These are phyloP conservation scores for Hiodon alosoides DNA, from an alignment of 2,113 vertebrate genomes.

Conservation along the genomic window DNA sequence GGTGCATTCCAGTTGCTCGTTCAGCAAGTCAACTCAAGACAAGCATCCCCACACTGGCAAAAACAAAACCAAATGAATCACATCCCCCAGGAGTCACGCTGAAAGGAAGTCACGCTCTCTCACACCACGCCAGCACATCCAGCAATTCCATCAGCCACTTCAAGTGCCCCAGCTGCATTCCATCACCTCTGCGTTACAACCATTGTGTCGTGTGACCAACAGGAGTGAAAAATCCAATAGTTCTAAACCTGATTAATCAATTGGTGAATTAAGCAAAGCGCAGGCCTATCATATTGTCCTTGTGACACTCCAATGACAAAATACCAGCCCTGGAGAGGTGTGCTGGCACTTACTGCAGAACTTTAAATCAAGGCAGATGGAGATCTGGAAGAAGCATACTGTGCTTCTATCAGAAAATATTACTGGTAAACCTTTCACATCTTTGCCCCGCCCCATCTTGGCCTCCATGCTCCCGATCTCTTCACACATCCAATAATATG, in stretches of 20 bases:
- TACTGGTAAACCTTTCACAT: neutral
- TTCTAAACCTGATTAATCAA: no score
- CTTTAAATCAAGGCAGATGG: no score
- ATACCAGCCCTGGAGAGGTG: no score
- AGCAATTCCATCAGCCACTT: slow-evolving; percentile 3
- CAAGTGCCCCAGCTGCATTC: neutral
- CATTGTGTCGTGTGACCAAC: no score
- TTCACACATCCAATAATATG: neutral
- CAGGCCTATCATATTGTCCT: no score
- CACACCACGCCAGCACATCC: neutral
- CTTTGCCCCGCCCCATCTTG: neutral
- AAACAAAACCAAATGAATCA: neutral
- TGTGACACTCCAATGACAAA: no score
- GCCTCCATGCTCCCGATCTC: no score
- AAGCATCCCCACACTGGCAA: neutral
- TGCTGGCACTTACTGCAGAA: no score
- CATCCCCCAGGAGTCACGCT: neutral
- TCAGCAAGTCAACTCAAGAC: neutral
- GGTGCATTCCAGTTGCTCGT: neutral
- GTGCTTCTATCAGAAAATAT: neutral
- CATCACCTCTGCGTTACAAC: neutral
- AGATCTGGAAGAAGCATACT: neutral
- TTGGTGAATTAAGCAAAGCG: no score
- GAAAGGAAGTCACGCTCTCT: slow-evolving; percentile 6
- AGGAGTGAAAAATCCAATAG: no score